Base-by-base conservation (phyloP, 2,113 vertebrate species). In the Muscicapa adusta region DNA sequence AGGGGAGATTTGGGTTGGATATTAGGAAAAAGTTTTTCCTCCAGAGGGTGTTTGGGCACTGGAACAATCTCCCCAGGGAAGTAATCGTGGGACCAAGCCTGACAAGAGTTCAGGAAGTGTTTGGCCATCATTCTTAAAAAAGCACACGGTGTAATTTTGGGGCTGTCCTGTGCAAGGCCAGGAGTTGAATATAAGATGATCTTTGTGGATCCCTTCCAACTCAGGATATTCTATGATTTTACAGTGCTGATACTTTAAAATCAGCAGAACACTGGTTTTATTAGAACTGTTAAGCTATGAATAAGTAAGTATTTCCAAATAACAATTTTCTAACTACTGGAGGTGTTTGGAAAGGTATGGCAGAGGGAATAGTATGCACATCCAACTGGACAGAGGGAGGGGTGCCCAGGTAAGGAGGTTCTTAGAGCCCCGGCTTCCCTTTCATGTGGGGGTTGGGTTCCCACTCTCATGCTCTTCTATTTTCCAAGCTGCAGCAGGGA, bases 361-460 rank as follows among this genome's bases (percentile, higher is more conserved):
- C 29, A 23, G 47, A 13, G 24, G 18, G 15, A 75, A 23, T 0
- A 23, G 34, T 1, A 2, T 1, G 4, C 31, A 3, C 11, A 24
- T 24, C 18, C 22, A 4, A 0, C 1, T 5, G 61, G 42, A 5
- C 22, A 11, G 75, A 20, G 18, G 51, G 48, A 48, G 6, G 0
- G 2, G 5, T 66, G 26, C 5, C 16, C 8, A 1, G 7, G 84
- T 22, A 6, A 36, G 45, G 36, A 34, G 12, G 31, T 4, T 42
- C 51, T 8, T 14, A 8, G 31, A 60, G 11, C 38, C 40, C 8
- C 8, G 12, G 43, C 14, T 28, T 8, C 1, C 24, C 3, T 14
- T 33, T 23, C 9, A 9, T 5, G 29, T 14, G 16, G 12, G 23
- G 17, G 10, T 3, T 33, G 9, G 14, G n/a, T 65, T 91, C 53